Conservation (phyloP, 2,113 vertebrate genomes). For the Protobothrops mucrosquamatus region DNA sequence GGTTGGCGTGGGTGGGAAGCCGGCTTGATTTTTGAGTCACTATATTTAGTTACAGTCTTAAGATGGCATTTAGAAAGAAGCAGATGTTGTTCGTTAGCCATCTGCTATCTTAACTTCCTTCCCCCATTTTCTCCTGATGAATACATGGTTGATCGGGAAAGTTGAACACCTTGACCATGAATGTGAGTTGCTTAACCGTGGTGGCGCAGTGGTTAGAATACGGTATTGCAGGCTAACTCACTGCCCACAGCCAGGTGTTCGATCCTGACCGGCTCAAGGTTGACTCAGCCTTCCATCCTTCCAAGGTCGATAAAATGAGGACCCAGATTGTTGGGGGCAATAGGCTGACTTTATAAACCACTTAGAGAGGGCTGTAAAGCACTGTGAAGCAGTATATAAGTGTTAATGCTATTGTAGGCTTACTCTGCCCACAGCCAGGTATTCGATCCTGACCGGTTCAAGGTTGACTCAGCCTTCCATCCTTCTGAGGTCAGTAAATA, state of each 20-base stretch:
- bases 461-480: neutral
- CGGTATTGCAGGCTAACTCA: neutral
- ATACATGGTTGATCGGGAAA: neutral
- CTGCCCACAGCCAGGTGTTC: neutral
- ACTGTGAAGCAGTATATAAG: neutral
- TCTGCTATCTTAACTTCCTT: neutral
- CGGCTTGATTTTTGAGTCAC: neutral
- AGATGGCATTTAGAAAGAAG: neutral
- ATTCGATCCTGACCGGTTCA: neutral
- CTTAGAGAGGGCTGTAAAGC: neutral
- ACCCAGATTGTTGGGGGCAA: neutral
- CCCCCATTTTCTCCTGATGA: neutral
- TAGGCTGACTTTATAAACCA: rapidly evolving
- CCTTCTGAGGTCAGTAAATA: neutral
- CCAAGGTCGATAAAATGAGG: neutral
- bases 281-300: neutral
- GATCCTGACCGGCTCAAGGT: neutral
- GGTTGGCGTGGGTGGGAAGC: neutral
- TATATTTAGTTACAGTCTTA: neutral
- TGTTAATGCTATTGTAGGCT: neutral
- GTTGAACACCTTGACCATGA: neutral
- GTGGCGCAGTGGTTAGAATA: neutral
- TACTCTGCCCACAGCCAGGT: too few species aligned
- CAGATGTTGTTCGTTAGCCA: neutral
- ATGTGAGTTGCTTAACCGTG: neutral